phyloP scores from a whole-genome alignment of 2,113 vertebrate genomes.

The Pelodiscus sinensis region DNA sequence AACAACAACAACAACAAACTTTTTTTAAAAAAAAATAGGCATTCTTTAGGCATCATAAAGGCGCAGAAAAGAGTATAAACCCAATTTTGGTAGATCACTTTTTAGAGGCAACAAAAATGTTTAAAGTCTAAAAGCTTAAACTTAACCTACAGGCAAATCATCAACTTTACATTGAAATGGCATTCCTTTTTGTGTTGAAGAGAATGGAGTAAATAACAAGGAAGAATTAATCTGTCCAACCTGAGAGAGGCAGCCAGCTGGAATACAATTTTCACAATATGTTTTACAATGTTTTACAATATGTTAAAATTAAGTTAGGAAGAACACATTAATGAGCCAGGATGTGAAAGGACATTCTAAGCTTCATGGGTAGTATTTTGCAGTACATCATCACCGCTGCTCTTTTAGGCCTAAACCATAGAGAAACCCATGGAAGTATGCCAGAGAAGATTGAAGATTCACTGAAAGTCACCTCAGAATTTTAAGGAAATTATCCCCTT shows the following conservation, averaged over 20 bases:
- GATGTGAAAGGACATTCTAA: neutral
- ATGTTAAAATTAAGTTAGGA: neutral
- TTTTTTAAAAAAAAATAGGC: fast-evolving
- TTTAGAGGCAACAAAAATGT: neutral
- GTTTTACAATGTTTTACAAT: neutral
- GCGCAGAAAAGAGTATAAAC: neutral
- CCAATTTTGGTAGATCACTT: slow-evolving; percentile 3
- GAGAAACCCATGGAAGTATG: neutral
- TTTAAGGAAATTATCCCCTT: neutral
- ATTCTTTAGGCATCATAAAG: neutral
- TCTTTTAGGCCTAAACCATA: neutral
- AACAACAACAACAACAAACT: neutral
- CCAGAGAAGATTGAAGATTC: neutral
- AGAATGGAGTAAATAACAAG: slow-evolving; percentile 17
- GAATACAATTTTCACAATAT: neutral
- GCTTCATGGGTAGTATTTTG: neutral
- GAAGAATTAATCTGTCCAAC: neutral
- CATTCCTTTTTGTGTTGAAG: slow-evolving; percentile 5
- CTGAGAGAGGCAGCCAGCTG: neutral
- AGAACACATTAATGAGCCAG: neutral
- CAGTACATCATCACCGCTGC: neutral
- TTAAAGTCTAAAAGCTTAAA: slow-evolving; percentile 18
- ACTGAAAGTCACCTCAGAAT: neutral
- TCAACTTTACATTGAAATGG: neutral
- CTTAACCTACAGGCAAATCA: neutral